phyloP scores from a whole-genome alignment of 2,888 invertebrate species.

The Lapara coniferarum region DNA sequence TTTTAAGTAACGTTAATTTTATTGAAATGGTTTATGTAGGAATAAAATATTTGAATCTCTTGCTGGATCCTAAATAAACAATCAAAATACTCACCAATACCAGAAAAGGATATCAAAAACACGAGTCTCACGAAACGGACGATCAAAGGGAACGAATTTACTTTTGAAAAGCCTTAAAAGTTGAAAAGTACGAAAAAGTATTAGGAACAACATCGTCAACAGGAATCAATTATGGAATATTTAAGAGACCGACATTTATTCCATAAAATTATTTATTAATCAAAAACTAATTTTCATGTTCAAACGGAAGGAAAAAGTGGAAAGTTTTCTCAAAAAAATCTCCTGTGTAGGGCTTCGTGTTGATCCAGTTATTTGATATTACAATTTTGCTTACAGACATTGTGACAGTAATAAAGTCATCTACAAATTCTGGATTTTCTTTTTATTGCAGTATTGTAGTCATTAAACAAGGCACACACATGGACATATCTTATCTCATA shows the following conservation, averaged over 20 bases:
- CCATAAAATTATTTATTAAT: slow-evolving; percentile 1
- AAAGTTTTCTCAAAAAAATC: not conserved
- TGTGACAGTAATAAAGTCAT: not conserved
- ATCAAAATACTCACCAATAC: not conserved
- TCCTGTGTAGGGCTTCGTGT: not conserved
- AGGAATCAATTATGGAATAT: not conserved
- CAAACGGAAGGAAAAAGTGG: not conserved
- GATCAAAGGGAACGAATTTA: slow-evolving; percentile 14
- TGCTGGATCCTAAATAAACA: not conserved
- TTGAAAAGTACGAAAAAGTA: slow-evolving; percentile 14
- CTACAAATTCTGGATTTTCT: too few species aligned
- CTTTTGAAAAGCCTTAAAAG: slow-evolving; percentile 17
- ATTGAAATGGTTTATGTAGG: too few species aligned
- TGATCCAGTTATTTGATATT: not conserved
- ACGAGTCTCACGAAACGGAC: not conserved
- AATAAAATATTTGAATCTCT: too few species aligned
- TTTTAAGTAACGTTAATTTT: too few species aligned
- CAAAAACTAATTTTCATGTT: slow-evolving; percentile 1
- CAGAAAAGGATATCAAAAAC: slow-evolving; percentile 4
- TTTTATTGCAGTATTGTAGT: too few species aligned
- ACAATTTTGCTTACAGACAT: not conserved
- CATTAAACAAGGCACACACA: too few species aligned
- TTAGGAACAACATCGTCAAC: slow-evolving; percentile 7
- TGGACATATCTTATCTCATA: too few species aligned
- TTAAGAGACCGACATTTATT: not conserved